Evolutionary conservation across 1,140 invertebrate species (phyloP), one percentile per base, ranked within the genome.

Genomic region (Drosophila pruinosa): DNA sequence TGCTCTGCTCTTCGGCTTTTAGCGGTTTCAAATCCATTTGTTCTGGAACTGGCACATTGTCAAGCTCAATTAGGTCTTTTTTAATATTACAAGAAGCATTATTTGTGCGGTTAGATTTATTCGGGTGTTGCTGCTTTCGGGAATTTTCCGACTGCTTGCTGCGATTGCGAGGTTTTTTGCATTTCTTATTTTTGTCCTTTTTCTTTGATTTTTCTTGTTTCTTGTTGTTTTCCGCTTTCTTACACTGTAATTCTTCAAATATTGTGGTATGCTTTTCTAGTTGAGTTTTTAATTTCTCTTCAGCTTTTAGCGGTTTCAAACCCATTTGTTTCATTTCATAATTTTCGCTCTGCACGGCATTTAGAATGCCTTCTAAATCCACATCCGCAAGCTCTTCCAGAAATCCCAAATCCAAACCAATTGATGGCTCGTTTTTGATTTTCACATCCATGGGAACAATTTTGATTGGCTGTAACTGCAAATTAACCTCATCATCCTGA

Each of bases 151-250:
- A n/a, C n/a, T n/a, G n/a, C n/a, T n/a, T n/a, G n/a, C n/a, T n/a
- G n/a, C n/a, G n/a, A n/a, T n/a, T n/a, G n/a, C n/a, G n/a, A n/a
- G n/a, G n/a, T n/a, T n/a, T n/a, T n/a, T n/a, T n/a, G n/a, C n/a
- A n/a, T n/a, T n/a, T n/a, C n/a, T 78, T 75, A 3, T 75, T 65
- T n/a, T 71, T 70, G 26, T 68, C 41, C 22, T 71, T 82, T n/a
- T 48, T 39, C 12, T 73, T 14, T 2, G n/a, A 12, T 10, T 7
- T 31, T 31, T 31, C 28, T 8, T 31, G 28, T 3, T n/a, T n/a
- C n/a, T 7, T 31, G 8, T 34, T n/a, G 15, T 70, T 85, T 15
- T 54, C 59, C 2, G 36, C 26, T 10, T 56, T 38, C 17, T 52
- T 57, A 0, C 28, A 17, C 3, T 31, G 14, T 0, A 43, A 7